Conservation (phyloP, 2,888 invertebrate genomes). For the Polyommatus iphigenia region DNA sequence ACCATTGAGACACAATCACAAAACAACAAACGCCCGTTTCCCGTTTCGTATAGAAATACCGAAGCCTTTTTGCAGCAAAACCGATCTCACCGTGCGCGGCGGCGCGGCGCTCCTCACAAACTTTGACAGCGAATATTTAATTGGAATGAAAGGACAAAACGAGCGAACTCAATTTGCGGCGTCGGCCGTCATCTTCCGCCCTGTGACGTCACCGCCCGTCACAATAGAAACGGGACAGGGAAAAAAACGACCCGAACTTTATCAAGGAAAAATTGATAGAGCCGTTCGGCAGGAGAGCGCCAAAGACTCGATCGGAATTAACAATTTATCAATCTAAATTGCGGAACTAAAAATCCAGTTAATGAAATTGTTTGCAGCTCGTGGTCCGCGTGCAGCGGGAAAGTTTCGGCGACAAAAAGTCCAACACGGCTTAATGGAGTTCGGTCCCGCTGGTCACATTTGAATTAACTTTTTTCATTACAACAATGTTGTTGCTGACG, state of each 20-base stretch:
- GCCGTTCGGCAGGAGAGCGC: background rate
- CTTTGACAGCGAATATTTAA: conserved; percentile 30
- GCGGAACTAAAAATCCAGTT: background rate
- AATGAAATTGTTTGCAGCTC: background rate
- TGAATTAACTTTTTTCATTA: conserved; percentile 21
- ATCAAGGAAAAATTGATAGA: conserved; percentile 32
- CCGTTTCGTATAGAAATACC: background rate
- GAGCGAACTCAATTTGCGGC: conserved; percentile 19
- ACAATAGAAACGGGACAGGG: conserved; percentile 36
- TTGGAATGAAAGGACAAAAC: conserved; percentile 29
- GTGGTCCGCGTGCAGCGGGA: background rate
- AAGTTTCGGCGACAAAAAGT: background rate
- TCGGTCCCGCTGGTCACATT: background rate
- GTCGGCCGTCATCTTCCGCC: conserved; percentile 34
- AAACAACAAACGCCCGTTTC: background rate
- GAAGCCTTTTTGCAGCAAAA: background rate
- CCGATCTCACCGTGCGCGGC: conserved; percentile 3
- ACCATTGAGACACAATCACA: background rate
- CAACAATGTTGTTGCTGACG: conserved; percentile 9
- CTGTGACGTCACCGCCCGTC: conserved; percentile 43
- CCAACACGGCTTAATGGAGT: background rate
- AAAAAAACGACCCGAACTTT: conserved; percentile 28
- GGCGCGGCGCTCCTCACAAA: conserved; percentile 8
- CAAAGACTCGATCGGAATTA: background rate
- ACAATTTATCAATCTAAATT: background rate